A percentile compares a stretch with the other conserved stretches of the same genome.
phyloP scores from a whole-genome alignment of 2,113 vertebrate genomes.

The Notiomystis cincta region DNA sequence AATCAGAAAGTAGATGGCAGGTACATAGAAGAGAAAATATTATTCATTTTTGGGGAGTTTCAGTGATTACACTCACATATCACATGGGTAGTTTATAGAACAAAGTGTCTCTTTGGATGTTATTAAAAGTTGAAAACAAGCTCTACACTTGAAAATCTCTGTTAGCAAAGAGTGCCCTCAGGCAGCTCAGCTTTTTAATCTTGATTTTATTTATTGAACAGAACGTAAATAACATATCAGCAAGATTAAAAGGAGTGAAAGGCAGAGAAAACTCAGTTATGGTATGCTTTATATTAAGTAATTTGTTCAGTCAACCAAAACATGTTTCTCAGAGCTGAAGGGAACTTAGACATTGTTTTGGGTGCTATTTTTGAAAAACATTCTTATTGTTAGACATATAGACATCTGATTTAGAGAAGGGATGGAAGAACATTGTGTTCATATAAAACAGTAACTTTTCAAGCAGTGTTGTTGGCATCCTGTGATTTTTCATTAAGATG shows the following conservation, averaged over 20 bases:
- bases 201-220: slow-evolving; percentile 24
- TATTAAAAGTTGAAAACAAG: neutral
- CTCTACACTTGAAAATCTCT: neutral
- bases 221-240: neutral
- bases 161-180: slow-evolving; percentile 6
- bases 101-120: neutral
- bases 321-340: neutral
- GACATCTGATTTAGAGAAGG: neutral
- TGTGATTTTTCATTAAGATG: slow-evolving; percentile 6
- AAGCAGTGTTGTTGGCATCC: neutral
- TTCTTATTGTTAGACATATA: neutral
- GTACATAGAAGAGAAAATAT: neutral
- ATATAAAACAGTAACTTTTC: neutral
- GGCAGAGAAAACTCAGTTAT: neutral
- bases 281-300: neutral
- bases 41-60: neutral
- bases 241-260: neutral
- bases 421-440: neutral
- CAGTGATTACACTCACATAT: rapidly evolving
- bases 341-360: neutral
- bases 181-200: slow-evolving; percentile 12
- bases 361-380: neutral
- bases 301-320: neutral
- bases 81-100: neutral
- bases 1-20: neutral